Conservation (phyloP, 2,888 invertebrate genomes). For the Epistrophella euchroma region DNA sequence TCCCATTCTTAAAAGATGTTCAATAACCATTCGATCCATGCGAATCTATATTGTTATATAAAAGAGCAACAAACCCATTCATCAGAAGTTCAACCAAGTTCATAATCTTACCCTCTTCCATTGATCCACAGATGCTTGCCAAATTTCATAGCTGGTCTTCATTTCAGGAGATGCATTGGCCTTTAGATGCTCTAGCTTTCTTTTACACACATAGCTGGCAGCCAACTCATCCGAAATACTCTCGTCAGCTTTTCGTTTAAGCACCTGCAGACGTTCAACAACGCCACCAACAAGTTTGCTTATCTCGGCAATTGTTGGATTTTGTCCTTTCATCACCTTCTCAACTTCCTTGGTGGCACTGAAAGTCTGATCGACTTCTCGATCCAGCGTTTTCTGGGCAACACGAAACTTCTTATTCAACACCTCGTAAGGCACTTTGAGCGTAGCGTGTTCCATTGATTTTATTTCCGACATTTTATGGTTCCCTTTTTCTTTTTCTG, state of each 20-base stretch:
- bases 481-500: conserved; percentile 1
- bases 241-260: conserved; percentile 97
- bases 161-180: conserved; percentile 81
- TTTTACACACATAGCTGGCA: conserved; percentile 95
- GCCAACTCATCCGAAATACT: conserved; percentile 96
- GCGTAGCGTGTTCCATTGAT: conserved; percentile 96
- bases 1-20: conserved; percentile 97
- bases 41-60: conserved; percentile 84
- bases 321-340: conserved; percentile 83
- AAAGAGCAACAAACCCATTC: not conserved
- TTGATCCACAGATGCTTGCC: conserved; percentile 82
- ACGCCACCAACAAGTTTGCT: conserved; percentile 93
- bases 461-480: conserved; percentile 94
- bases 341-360: conserved; percentile 89
- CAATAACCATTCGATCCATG: conserved; percentile 97
- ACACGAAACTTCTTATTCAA: conserved; percentile 98
- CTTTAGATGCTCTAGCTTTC: conserved; percentile 94
- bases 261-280: conserved; percentile 93
- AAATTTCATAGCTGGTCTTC: conserved; percentile 79
- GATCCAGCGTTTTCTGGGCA: conserved; percentile 96
- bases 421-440: conserved; percentile 99
- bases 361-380: conserved; percentile 95
- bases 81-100: not conserved
- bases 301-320: conserved; percentile 87
- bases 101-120: conserved; percentile 81